Evolutionary conservation across 2,113 vertebrate genomes (phyloP), one percentile per base, ranked within the genome.

Genomic region (Psittacula cyanocephala): DNA sequence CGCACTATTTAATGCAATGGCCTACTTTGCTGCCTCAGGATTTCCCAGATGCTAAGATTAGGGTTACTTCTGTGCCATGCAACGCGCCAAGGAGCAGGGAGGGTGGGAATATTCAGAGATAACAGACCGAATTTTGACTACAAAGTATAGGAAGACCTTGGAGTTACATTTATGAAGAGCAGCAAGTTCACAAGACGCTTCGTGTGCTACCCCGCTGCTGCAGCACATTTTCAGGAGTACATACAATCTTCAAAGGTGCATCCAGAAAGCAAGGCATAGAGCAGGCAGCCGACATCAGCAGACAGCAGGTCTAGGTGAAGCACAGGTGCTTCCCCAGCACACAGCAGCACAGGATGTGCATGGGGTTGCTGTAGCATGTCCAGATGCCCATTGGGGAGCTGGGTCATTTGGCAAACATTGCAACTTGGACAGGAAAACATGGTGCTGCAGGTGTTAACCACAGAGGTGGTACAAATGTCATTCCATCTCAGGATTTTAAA

Each of bases 311-410:
- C n/a, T n/a, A n/a, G n/a, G n/a, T n/a, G n/a, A n/a, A n/a, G n/a
- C n/a, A 29, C 33, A 65, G 29, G 39, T 47, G 27, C 75, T 39
- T 55, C 17, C 27, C 23, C 10, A 5, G 27, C n/a, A 5, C 35
- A 55, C n/a, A 53, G 31, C n/a, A 50, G 29, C 3, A 0, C 2
- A 2, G 69, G 71, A n/a, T 25, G 31, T 7, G 6, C 33, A 11
- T 1, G 0, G 23, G 47, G 39, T 10, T 4, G 1, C 81, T 67
- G 49, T 2, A 1, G 17, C 41, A 22, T 44, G 25, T 67, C 22
- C 74, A 53, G 31, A 31, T n/a, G 25, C 43, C 31, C 50, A 63
- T 10, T 7, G 29, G 50, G 24, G 87, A 81, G 70, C 9, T 4
- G 2, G 20, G 8, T 75, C 31, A 19, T 27, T 44, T 46, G 41